Evolutionary conservation across 2,888 invertebrate genomes (phyloP).

Genomic region (Drosophila pegasa): DNA sequence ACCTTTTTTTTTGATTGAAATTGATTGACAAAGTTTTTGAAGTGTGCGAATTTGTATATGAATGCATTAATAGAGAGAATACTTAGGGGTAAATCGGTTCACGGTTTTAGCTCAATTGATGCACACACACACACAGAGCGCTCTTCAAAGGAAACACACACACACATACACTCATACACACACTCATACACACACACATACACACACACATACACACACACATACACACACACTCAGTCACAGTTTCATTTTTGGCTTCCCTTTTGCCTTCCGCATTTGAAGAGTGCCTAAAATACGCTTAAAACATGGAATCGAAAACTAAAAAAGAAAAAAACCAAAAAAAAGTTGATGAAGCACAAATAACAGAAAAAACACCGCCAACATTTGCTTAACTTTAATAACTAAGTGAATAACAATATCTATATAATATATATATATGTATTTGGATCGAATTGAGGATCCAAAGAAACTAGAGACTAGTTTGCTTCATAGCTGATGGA

Average conservation of each 20-base stretch:
- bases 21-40: background rate
- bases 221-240: background rate
- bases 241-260: slow-evolving; percentile 27
- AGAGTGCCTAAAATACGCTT: slow-evolving; percentile 54
- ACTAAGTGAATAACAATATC: slow-evolving; percentile 2
- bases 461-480: slow-evolving; percentile 1
- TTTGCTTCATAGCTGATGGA: slow-evolving; percentile 6
- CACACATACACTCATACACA: background rate
- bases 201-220: background rate
- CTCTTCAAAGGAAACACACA: slow-evolving; percentile 24
- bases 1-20: background rate
- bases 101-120: background rate
- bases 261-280: slow-evolving; percentile 53
- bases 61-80: background rate
- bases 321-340: too few relatives aligned
- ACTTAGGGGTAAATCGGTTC: background rate
- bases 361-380: slow-evolving; percentile 33
- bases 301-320: slow-evolving; percentile 26
- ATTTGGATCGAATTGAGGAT: background rate
- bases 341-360: slow-evolving; percentile 28
- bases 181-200: background rate
- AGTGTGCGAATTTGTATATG: background rate
- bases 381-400: slow-evolving; percentile 1
- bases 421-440: background rate
- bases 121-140: slow-evolving; percentile 7